Evolutionary conservation across 1,140 invertebrate species (phyloP), one percentile per base, ranked within the genome.

Genomic region (Bombus superbus): DNA sequence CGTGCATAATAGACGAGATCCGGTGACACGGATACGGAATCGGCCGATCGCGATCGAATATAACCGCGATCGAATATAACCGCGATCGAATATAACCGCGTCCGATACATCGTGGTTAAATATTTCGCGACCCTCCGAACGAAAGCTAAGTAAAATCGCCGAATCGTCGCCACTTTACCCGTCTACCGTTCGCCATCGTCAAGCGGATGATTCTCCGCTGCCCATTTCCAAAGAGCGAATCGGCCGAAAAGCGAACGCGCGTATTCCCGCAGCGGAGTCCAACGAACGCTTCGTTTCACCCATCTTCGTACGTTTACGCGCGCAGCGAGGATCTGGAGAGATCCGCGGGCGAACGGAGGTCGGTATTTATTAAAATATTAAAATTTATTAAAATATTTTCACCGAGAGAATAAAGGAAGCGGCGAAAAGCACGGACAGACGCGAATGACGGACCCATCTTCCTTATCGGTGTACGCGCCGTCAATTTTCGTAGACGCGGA

Each of bases 401-500:
- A 74, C n/a, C 15, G 32, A 28, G 69, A 10, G 40, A 71, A 47
- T 32, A 66, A 81, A 75, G 78, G 71, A 75, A 81, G 77, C 78
- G 66, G 80, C 47, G 87, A 62, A 69, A 86, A 47, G 44, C 78
- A 86, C 87, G 80, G 76, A 74, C 72, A 73, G 76, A 81, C 72
- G 62, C 81, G 73, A 89, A 89, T 89, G 88, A 89, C 88, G 88
- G 85, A 44, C 88, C 85, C 88, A 84, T 89, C 88, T 86, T 89
- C 88, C 85, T 89, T 89, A 89, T 89, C 88, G 81, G 88, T 79
- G 62, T 81, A 86, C 85, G 78, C 88, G 87, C 88, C 88, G 88
- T 89, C 88, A 89, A 90, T 90, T 90, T 90, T 90, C 89, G 86
- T 90, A 90, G 83, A 86, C 89, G 86, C 89, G 86, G 90, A 90